A percentile compares a stretch with the other conserved stretches of the same genome.
Conservation (phyloP, 2,113 vertebrate genomes). For the Cyanoliseus patagonus region DNA sequence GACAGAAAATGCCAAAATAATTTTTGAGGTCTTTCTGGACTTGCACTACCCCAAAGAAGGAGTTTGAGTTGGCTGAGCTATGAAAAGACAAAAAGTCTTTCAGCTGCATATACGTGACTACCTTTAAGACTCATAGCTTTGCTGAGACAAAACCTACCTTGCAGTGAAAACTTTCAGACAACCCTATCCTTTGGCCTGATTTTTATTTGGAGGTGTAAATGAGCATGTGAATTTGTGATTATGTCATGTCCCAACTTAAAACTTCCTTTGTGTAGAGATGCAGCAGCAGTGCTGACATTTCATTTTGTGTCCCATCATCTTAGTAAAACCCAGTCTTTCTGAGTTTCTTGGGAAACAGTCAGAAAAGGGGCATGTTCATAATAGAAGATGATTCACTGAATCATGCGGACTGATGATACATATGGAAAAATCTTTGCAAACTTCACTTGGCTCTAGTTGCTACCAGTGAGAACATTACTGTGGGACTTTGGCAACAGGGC, state of each 20-base stretch:
- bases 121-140: neutral
- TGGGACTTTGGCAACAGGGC: neutral
- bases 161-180: neutral
- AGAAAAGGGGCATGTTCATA: neutral
- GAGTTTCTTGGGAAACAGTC: neutral
- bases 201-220: neutral
- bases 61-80: neutral
- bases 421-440: neutral
- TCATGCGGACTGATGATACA: neutral
- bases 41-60: neutral
- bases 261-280: neutral
- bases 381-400: neutral
- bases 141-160: neutral
- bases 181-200: neutral
- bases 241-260: neutral
- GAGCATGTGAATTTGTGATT: neutral
- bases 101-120: neutral
- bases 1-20: neutral
- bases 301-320: neutral
- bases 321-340: neutral
- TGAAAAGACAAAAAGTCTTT: neutral
- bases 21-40: neutral
- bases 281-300: neutral
- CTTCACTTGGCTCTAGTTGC: neutral
- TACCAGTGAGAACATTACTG: neutral